These are phyloP conservation scores for Microtus californicus DNA, from an alignment of 2,797 vertebrate species.

Conservation along the genomic window DNA sequence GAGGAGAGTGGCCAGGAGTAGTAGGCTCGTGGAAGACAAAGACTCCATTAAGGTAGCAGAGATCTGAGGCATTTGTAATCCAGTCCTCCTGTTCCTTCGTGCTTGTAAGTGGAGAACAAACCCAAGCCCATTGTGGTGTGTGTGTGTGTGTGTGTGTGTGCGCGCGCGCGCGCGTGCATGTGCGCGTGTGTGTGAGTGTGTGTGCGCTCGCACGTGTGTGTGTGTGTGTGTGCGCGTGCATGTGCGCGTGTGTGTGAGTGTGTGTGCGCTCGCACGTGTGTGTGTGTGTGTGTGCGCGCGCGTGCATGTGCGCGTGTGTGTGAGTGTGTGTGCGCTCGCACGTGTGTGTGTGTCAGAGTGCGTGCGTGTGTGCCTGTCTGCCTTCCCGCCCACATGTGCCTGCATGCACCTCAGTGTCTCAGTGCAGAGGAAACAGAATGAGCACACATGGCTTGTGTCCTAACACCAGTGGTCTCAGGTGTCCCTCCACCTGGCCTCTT, in stretches of 20 bases:
- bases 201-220: too few relatives aligned
- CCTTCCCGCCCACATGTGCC: too few relatives aligned
- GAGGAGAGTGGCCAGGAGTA: background rate
- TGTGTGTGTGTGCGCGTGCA: fast-evolving
- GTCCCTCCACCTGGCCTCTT: background rate
- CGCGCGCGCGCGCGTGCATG: too few relatives aligned
- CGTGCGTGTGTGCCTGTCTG: background rate
- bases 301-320: too few relatives aligned
- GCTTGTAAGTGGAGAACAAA: background rate
- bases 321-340: too few relatives aligned
- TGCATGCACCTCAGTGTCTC: background rate
- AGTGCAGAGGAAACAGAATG: background rate
- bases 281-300: too few relatives aligned
- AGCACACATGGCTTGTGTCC: background rate
- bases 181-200: too few relatives aligned
- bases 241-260: fast-evolving
- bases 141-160: background rate
- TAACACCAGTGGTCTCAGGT: fast-evolving
- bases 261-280: background rate
- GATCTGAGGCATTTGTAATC: background rate
- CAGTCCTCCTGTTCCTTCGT: background rate
- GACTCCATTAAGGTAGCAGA: background rate
- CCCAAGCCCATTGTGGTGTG: too few relatives aligned
- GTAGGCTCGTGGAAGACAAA: background rate
- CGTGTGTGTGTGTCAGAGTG: too few relatives aligned